phyloP scores from a whole-genome alignment of 2,797 vertebrate genomes.

The Lateolabrax maculatus region DNA sequence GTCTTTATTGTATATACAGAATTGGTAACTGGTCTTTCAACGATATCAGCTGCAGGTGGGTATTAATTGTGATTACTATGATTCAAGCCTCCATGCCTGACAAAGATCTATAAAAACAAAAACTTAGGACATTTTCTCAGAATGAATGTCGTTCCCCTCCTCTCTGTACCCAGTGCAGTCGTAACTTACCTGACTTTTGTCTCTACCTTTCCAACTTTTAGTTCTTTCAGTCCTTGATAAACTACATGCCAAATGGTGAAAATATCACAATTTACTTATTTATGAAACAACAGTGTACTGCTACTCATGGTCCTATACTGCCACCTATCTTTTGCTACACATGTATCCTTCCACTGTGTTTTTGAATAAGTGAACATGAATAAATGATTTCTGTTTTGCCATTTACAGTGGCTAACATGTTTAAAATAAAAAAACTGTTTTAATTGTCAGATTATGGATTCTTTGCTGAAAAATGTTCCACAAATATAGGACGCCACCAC shows the following conservation, averaged over 20 bases:
- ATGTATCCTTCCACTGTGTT: neutral
- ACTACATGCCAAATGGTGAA: neutral
- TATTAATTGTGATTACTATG: neutral
- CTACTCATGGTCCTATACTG: neutral
- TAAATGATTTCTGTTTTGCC: neutral
- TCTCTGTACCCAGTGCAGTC: neutral
- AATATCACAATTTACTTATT: neutral
- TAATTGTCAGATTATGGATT: neutral
- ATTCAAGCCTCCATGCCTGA: neutral
- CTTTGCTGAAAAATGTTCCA: too few relatives aligned
- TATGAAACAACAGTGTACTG: neutral
- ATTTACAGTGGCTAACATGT: neutral
- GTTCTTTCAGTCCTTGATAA: neutral
- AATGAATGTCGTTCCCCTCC: neutral
- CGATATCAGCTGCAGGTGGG: neutral
- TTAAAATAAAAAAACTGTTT: neutral
- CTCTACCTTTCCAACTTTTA: neutral
- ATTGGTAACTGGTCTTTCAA: neutral
- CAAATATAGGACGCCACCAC: neutral
- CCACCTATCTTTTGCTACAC: neutral
- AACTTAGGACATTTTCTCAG: neutral
- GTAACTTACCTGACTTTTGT: neutral
- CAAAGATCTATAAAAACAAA: neutral
- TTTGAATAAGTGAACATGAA: neutral
- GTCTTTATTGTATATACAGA: neutral